Base-by-base conservation (phyloP, 2,113 vertebrate genomes). In the Clinocottus analis region DNA sequence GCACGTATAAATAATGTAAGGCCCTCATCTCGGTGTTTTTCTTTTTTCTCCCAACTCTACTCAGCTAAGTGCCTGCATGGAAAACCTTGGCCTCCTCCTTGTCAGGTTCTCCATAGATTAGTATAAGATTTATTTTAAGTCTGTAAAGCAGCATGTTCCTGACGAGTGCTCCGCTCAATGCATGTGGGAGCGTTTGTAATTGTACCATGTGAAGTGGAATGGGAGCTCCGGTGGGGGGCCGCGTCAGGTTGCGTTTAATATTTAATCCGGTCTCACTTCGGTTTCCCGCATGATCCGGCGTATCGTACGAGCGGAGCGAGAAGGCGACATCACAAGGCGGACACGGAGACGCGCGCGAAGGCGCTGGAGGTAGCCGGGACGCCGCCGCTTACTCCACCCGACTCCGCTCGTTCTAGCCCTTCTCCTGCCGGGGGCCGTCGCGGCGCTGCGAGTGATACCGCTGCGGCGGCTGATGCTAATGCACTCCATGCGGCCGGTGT, bases 1-100 rank as follows among this genome's bases (percentile, higher is more conserved):
- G 96, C 94, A 95, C 93, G 91, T 96, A 99, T 99, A 97, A 99
- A 99, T 99, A 99, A 99, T 99, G 97, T 97, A 99, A 94, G 94
- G 94, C 69, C 77, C 79, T 87, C 87, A 85, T 80, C 87, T 79
- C 60, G 27, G 19, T 77, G 31, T 73, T 59, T 39, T 55, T 23
- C 39, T 95, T 96, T 87, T 96, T 87, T 84, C 75, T 69, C 63
- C 96, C 95, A 95, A 76, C 71, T 87, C 94, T 96, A 96, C 96
- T 97, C 97, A 96, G 96, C 97, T 99, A 99, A 97, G 96, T 98
- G 97, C 96, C 96, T 96, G 77, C 76, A 80, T 72, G 95, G 95
- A 97, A 55, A 98, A 97, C 96, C 96, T 97, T 97, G 96, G 96
- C 95, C 96, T 97, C 94, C 95, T 95, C 47, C 95, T 97, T 97